Evolutionary conservation across 1,140 invertebrate species (phyloP), one percentile per base, ranked within the genome.

Genomic region (Eulimnadia texana): DNA sequence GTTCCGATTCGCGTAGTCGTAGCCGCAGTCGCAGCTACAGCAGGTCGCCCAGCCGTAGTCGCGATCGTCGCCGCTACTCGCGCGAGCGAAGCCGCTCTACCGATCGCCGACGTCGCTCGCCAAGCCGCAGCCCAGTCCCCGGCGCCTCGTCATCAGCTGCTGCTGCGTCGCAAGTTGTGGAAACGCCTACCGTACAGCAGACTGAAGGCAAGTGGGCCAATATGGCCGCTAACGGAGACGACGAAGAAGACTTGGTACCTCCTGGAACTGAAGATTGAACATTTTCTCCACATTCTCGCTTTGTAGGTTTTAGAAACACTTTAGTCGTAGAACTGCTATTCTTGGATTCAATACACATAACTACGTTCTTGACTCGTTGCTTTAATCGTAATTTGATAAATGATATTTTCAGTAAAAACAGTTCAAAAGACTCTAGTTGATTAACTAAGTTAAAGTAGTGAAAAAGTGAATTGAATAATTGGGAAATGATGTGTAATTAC

Each of bases 201-300:
- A 50, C 52, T 16, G 58, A 49, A 52, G 49, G 58, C 25, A 60
- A 60, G 28, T 60, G 58, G 58, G 58, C 28, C 19, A 50, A 25
- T 51, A n/a, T n/a, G n/a, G 58, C 28, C 3, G 58, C 28, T 16
- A 49, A 47, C 10, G 58, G 58, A 22, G 42, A 50, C 16, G 58
- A 49, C 9, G 25, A 60, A 51, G 58, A 50, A 50, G 52, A 54
- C 22, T 6, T 54, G 6, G 52, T 54, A 6, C 52, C 52, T 2
- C 52, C 52, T 19, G 52, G 52, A 2, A 25, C 23, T 27, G 52
- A 54, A 54, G 24, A 54, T 16, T 23, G n/a, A n/a, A n/a, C n/a
- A n/a, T n/a, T n/a, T n/a, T n/a, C n/a, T n/a, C n/a, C n/a, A n/a
- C n/a, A n/a, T n/a, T n/a, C n/a, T n/a, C n/a, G n/a, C n/a, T n/a